Evolutionary conservation across 2,888 invertebrate genomes (phyloP).

Genomic region (Papilio demoleus): DNA sequence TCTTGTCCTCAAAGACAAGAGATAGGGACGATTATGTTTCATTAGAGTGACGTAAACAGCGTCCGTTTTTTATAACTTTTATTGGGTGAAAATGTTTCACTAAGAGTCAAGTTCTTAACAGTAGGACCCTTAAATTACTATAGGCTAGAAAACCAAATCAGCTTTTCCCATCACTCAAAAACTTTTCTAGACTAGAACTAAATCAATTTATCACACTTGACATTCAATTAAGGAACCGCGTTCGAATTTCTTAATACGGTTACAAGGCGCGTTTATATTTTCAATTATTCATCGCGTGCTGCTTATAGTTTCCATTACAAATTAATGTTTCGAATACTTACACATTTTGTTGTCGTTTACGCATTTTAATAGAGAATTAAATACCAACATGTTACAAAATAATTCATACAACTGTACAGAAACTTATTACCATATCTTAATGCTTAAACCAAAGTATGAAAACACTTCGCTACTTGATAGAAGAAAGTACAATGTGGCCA

Average conservation of each 20-base stretch:
- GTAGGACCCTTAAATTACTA: background rate
- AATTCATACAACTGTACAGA: background rate
- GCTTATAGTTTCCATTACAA: slow-evolving; percentile 15
- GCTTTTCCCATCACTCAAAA: slow-evolving; percentile 23
- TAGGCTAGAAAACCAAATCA: background rate
- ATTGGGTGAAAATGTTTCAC: too few species aligned
- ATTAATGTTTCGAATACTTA: slow-evolving; percentile 16
- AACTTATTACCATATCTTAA: background rate
- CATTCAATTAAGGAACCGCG: slow-evolving; percentile 34
- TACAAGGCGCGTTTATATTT: background rate
- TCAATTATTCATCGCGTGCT: slow-evolving; percentile 6
- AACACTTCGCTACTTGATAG: too few species aligned
- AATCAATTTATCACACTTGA: slow-evolving; percentile 31
- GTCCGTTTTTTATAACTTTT: too few species aligned
- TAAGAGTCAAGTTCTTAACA: background rate
- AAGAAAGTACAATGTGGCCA: too few species aligned
- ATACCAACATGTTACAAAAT: background rate
- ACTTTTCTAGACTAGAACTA: background rate
- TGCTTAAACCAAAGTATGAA: too few species aligned
- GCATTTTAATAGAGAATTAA: background rate
- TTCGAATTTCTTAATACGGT: slow-evolving; percentile 27
- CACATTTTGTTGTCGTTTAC: background rate
- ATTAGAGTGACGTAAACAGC: background rate
- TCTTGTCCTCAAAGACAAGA: background rate
- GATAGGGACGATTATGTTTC: background rate